Evolutionary conservation across 1,140 invertebrate genomes (phyloP).

Genomic region (Drosophila subpulchrella): DNA sequence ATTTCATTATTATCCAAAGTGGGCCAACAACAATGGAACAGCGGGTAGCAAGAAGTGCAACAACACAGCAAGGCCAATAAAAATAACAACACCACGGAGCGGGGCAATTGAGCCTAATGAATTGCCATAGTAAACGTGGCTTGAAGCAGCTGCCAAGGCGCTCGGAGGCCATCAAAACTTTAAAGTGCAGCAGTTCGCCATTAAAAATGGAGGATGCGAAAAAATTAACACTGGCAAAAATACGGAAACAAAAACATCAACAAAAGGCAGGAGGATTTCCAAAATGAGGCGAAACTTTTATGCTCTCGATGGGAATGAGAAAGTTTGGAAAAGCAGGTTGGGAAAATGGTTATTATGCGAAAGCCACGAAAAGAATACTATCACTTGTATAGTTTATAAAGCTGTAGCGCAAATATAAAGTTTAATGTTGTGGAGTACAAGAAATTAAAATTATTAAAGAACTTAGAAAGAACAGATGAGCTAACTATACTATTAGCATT

Average conservation of each 20-base stretch:
- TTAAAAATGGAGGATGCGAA: constrained; percentile 38
- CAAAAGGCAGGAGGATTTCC: constrained; percentile 28
- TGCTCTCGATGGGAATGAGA: constrained; percentile 4
- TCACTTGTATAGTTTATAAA: not conserved
- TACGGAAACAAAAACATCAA: constrained; percentile 38
- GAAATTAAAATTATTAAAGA: not conserved
- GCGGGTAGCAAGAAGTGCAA: constrained; percentile 44
- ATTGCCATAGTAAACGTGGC: constrained; percentile 67
- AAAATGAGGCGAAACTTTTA: constrained; percentile 39
- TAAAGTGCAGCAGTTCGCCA: constrained; percentile 63
- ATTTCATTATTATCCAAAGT: constrained; percentile 67
- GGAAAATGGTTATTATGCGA: constrained; percentile 8
- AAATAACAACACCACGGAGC: constrained; percentile 37
- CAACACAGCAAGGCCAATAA: constrained; percentile 13
- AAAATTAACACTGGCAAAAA: constrained; percentile 33
- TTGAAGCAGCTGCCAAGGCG: constrained; percentile 57
- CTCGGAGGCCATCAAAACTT: constrained; percentile 64
- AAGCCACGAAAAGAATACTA: constrained; percentile 10
- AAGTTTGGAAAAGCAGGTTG: constrained; percentile 16
- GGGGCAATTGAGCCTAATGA: constrained; percentile 69
- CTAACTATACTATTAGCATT: not conserved
- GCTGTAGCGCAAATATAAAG: not conserved
- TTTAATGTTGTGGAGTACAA: not conserved
- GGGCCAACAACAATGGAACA: constrained; percentile 60
- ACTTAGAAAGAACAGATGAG: not conserved